phyloP scores from a whole-genome alignment of 1,140 invertebrate genomes.

The Meloidogyne floridensis region DNA sequence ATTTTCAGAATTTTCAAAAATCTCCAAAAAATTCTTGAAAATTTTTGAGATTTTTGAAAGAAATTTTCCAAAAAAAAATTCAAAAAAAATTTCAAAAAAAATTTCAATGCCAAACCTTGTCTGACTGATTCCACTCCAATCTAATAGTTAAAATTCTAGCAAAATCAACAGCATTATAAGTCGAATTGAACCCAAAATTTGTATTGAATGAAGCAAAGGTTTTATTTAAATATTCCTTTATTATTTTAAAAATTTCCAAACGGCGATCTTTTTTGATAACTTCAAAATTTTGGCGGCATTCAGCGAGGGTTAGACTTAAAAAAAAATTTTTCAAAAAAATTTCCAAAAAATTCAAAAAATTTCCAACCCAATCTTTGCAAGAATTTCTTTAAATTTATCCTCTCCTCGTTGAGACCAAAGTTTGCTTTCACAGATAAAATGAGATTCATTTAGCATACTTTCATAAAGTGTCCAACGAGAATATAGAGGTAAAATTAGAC shows the following conservation, averaged over 20 bases:
- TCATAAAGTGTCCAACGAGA: constrained; percentile 39
- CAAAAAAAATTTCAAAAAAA: too few relatives aligned
- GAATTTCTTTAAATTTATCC: constrained; percentile 33
- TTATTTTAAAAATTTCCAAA: constrained; percentile 34
- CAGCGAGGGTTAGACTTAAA: constrained; percentile 37
- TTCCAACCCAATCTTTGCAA: constrained; percentile 36
- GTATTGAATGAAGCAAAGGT: constrained; percentile 39
- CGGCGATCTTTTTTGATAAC: constrained; percentile 34
- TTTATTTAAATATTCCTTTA: constrained; percentile 30
- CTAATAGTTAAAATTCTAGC: constrained; percentile 30
- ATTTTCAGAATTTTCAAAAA: too few relatives aligned
- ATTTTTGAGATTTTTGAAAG: neutral
- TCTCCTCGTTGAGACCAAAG: constrained; percentile 42
- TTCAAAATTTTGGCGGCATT: constrained; percentile 42
- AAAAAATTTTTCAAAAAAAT: too few relatives aligned
- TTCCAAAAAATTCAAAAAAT: too few relatives aligned
- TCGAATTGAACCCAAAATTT: constrained; percentile 32
- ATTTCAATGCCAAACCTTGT: neutral
- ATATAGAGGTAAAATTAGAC: constrained; percentile 39
- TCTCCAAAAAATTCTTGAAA: neutral
- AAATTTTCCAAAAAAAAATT: neutral
- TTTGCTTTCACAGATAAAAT: constrained; percentile 38
- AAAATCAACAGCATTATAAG: constrained; percentile 37
- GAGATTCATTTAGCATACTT: constrained; percentile 38
- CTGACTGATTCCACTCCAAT: constrained; percentile 17